A percentile compares a stretch with the other conserved stretches of the same genome.
Evolutionary conservation across 2,888 invertebrate genomes (phyloP).

Genomic region (Zaprionus bogoriensis): DNA sequence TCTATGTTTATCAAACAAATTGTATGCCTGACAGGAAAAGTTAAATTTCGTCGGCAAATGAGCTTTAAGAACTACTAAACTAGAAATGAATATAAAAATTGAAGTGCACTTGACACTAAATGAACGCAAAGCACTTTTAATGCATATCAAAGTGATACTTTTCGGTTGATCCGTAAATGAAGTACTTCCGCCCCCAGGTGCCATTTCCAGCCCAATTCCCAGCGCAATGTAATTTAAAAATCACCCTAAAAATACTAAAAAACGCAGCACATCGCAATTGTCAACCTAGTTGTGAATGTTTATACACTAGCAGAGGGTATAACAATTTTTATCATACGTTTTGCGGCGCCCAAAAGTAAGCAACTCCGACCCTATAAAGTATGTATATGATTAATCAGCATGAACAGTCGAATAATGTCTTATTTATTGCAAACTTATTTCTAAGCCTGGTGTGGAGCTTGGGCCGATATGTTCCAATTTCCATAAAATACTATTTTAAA

Average conservation of each 20-base stretch:
- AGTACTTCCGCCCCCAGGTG: constrained; percentile 30
- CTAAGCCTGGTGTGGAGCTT: too few relatives aligned
- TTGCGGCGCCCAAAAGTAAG: too few relatives aligned
- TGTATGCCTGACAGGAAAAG: constrained; percentile 28
- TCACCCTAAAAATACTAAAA: constrained; percentile 7
- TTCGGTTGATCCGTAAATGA: constrained; percentile 27
- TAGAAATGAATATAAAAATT: constrained; percentile 67
- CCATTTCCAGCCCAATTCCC: neutral
- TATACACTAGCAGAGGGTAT: neutral
- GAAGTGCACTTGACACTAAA: constrained; percentile 77
- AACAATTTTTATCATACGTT: too few relatives aligned
- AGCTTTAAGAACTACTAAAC: constrained; percentile 52
- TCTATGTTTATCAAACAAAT: constrained; percentile 69
- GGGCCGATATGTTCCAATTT: too few relatives aligned
- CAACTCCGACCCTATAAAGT: too few relatives aligned
- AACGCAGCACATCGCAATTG: constrained; percentile 5
- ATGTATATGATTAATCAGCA: too few relatives aligned
- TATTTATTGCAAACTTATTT: too few relatives aligned
- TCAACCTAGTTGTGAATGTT: constrained; percentile 4
- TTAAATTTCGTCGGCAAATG: constrained; percentile 1
- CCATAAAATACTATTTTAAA: too few relatives aligned
- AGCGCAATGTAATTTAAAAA: constrained; percentile 1
- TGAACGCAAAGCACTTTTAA: constrained; percentile 52
- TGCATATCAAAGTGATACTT: constrained; percentile 50
- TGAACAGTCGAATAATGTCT: too few relatives aligned